Evolutionary conservation across 2,797 vertebrate genomes (phyloP).

Genomic region (Chiroxiphia lanceolata): DNA sequence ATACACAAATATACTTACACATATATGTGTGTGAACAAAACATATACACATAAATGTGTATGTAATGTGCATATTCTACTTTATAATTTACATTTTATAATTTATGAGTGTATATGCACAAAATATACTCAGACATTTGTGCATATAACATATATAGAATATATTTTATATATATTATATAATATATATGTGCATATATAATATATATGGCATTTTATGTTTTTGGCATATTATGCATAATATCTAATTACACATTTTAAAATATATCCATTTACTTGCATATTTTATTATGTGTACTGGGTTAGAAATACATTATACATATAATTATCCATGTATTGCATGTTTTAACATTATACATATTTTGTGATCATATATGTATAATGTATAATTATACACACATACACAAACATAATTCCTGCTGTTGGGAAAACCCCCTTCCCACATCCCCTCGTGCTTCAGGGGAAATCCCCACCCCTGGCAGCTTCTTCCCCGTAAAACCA

Average conservation of each 20-base stretch:
- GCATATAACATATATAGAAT: not conserved
- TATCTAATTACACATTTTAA: not conserved
- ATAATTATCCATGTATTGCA: not conserved
- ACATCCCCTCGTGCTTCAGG: accelerated
- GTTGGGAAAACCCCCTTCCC: not conserved
- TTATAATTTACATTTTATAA: not conserved
- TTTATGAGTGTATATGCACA: too few relatives aligned
- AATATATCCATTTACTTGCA: not conserved
- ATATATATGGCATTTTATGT: not conserved
- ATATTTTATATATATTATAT: not conserved
- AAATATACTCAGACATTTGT: too few relatives aligned
- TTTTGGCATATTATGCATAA: not conserved
- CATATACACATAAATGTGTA: not conserved
- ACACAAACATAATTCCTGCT: not conserved
- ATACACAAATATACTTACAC: not conserved
- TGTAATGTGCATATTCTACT: not conserved
- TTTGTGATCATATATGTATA: not conserved
- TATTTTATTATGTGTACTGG: not conserved
- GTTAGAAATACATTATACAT: not conserved
- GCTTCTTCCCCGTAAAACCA: accelerated
- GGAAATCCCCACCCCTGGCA: not conserved
- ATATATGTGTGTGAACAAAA: not conserved
- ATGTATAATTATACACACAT: not conserved
- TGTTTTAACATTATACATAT: not conserved
- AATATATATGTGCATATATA: not conserved